Evolutionary conservation across 1,140 invertebrate genomes (phyloP).

Genomic region (Drepana arcuata): DNA sequence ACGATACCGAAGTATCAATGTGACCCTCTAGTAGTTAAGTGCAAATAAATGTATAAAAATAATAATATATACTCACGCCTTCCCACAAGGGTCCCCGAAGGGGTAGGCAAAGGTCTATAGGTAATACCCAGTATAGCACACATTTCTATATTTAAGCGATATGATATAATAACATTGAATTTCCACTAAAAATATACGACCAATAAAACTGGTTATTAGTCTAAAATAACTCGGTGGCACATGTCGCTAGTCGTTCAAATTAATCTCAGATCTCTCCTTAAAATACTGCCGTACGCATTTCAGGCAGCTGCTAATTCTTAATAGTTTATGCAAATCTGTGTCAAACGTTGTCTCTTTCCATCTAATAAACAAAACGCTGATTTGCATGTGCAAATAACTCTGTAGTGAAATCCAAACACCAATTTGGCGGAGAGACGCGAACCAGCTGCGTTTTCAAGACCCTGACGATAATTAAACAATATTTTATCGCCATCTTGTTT

Average conservation of each 20-base stretch:
- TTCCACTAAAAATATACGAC: too few species aligned
- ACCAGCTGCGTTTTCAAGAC: conserved; percentile 44
- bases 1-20: too few species aligned
- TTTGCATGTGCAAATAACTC: conserved; percentile 66
- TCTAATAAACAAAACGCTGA: conserved; percentile 58
- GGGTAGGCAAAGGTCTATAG: too few species aligned
- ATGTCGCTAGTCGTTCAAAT: conserved; percentile 5
- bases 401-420: conserved; percentile 64
- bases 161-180: too few species aligned
- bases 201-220: too few species aligned
- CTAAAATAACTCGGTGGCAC: neutral
- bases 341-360: conserved; percentile 26
- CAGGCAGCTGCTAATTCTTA: conserved; percentile 47
- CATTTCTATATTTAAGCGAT: too few species aligned
- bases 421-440: conserved; percentile 57
- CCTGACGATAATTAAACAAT: conserved; percentile 46
- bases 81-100: too few species aligned
- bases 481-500: conserved; percentile 47
- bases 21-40: too few species aligned
- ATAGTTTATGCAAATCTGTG: conserved; percentile 59
- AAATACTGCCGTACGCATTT: conserved; percentile 24
- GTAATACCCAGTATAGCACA: too few species aligned
- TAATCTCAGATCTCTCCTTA: conserved; percentile 11
- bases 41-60: too few species aligned
- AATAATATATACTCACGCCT: too few species aligned